Base-by-base conservation (phyloP, 2,797 vertebrate genomes). In the Sebastes jordani region DNA sequence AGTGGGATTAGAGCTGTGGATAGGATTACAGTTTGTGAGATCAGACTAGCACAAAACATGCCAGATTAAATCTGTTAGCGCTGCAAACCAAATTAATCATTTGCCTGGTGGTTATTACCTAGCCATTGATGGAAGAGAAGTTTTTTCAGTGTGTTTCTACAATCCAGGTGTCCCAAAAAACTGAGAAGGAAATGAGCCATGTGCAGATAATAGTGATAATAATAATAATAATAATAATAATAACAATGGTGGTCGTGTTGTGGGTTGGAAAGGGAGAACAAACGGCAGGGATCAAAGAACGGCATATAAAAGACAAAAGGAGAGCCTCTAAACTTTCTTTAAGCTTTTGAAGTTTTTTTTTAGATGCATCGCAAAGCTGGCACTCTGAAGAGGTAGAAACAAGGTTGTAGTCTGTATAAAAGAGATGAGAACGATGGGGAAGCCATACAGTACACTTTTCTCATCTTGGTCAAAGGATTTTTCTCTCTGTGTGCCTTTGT, bases 21-120 rank as follows among this genome's bases (percentile, higher is more conserved):
- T 89, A 89, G 92, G 88, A 94, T 94, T 93, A 90, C 88, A 86
- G 80, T 80, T 77, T 85, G 80, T 86, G 88, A 89, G 77, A 93
- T 90, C 85, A 89, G 92, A 92, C 92, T 93, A 92, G 79, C 77
- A 82, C 87, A 87, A 91, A 88, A 74, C 86, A 83, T 74, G 80
- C 69, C 84, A 87, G 85, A 92, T 93, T 91, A 90, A 93, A 91
- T 92, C 82, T 81, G 81, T 90, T 83, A 83, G 59, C 78, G 74
- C 84, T 76, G 72, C 81, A 83, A 86, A 92, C 73, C 77, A 67
- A 86, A 89, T 88, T 30, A 90, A 66, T 90, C 65, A 78, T 88
- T 78, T 77, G 59, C 71, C 68, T 2, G 5, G 4, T 71, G 62
- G 61, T 75, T 79, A 65, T 78, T 81, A 49, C 56, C 71, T 70